phyloP scores from a whole-genome alignment of 2,888 invertebrate species.

The Himalopsyche tibetana region DNA sequence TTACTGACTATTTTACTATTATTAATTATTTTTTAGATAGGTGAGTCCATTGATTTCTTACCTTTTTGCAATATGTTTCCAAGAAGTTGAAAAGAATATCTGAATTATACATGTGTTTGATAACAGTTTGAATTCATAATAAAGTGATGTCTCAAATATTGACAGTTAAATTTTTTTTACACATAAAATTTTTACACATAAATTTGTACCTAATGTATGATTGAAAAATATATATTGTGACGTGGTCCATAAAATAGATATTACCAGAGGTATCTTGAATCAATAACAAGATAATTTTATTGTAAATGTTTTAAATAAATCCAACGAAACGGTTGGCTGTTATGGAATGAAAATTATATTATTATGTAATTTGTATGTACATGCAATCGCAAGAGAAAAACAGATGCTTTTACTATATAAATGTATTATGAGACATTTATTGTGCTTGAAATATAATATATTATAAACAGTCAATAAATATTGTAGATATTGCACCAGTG shows the following conservation, averaged over 20 bases:
- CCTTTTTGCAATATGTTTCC: neutral
- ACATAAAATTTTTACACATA: neutral
- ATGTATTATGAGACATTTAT: conserved; percentile 32
- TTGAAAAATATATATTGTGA: conserved; percentile 32
- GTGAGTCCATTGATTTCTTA: neutral
- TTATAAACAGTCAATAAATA: conserved; percentile 17
- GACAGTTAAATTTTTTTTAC: too few relatives aligned
- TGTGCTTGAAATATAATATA: conserved; percentile 37
- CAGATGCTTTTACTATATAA: conserved; percentile 11
- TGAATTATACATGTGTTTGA: neutral
- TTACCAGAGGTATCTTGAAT: conserved; percentile 35
- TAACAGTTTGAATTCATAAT: neutral
- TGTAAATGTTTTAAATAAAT: conserved; percentile 28
- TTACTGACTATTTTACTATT: too few relatives aligned
- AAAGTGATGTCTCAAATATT: neutral
- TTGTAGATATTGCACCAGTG: conserved; percentile 4
- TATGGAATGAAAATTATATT: conserved; percentile 51
- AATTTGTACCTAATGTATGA: conserved; percentile 37
- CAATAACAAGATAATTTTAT: conserved; percentile 28
- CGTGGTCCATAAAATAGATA: conserved; percentile 20
- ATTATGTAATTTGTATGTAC: neutral
- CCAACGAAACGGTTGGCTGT: conserved; percentile 48
- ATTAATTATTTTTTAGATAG: too few relatives aligned
- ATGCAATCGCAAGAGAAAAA: conserved; percentile 12
- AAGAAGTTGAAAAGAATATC: neutral